Evolutionary conservation across 2,888 invertebrate genomes (phyloP).

Genomic region (Acrobasis consociella): DNA sequence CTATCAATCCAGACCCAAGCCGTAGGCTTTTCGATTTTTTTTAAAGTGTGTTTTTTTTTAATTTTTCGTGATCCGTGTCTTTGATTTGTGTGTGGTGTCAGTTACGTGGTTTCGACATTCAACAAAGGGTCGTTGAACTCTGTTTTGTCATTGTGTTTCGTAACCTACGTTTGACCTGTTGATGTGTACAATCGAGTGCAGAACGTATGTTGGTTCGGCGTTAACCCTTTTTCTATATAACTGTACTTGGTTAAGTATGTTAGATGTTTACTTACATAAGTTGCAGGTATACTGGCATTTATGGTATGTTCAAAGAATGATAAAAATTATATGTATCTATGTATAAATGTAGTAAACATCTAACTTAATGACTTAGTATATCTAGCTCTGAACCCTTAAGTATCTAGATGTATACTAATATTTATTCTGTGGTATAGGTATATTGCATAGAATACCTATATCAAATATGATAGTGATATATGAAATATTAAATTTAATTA

Average conservation of each 20-base stretch:
- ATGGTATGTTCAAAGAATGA: background rate
- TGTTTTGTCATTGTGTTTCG: conserved; percentile 36
- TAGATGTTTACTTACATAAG: background rate
- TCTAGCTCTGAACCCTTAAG: background rate
- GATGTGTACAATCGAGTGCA: conserved; percentile 23
- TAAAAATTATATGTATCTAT: background rate
- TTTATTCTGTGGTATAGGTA: too few species aligned
- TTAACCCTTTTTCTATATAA: background rate
- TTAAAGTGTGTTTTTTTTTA: conserved; percentile 63
- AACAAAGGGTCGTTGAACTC: conserved; percentile 37
- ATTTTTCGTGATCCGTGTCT: conserved; percentile 66
- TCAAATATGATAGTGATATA: too few species aligned
- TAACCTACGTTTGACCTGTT: conserved; percentile 26
- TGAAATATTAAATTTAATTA: too few species aligned
- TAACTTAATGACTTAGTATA: background rate
- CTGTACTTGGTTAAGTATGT: conserved; percentile 10
- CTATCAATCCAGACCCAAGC: conserved; percentile 73
- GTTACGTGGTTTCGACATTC: conserved; percentile 34
- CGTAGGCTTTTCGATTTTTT: conserved; percentile 67
- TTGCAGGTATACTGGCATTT: background rate
- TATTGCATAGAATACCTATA: too few species aligned
- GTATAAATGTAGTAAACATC: background rate
- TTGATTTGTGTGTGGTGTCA: conserved; percentile 59
- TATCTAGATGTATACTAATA: too few species aligned
- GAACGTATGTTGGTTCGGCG: conserved; percentile 6